Conservation (phyloP, 1,140 invertebrate species). For the Aphidius gifuensis region DNA sequence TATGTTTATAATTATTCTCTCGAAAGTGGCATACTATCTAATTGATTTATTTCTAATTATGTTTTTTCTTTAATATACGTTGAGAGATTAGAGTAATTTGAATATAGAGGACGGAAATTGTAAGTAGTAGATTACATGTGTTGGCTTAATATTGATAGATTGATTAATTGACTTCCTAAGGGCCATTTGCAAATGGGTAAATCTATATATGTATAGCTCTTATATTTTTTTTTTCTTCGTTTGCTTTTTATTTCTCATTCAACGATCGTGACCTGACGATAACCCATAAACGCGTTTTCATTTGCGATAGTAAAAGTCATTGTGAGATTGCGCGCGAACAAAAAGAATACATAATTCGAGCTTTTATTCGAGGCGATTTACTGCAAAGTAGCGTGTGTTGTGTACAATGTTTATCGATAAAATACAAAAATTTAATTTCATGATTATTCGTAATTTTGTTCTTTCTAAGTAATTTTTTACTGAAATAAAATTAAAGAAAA, state of each 20-base stretch:
- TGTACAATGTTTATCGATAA: background rate
- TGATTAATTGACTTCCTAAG: background rate
- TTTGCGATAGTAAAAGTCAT: background rate
- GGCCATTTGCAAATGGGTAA: background rate
- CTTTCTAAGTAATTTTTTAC: background rate
- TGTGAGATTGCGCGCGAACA: slow-evolving; percentile 12
- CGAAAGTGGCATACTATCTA: too few species aligned
- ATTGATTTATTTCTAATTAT: too few species aligned
- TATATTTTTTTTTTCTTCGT: too few species aligned
- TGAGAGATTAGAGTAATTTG: too few species aligned
- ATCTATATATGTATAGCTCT: too few species aligned
- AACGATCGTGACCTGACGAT: slow-evolving; percentile 7
- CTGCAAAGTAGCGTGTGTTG: slow-evolving; percentile 17
- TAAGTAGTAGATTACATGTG: too few species aligned
- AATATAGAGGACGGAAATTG: too few species aligned
- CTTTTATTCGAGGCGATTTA: slow-evolving; percentile 17
- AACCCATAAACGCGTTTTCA: slow-evolving; percentile 5
- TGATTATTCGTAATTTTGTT: background rate
- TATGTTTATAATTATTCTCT: too few species aligned
- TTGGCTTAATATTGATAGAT: background rate
- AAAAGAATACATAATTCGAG: background rate
- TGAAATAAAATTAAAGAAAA: too few species aligned
- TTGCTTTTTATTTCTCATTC: slow-evolving; percentile 1
- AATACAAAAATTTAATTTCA: slow-evolving; percentile 14
- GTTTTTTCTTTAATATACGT: too few species aligned